phyloP scores from a whole-genome alignment of 2,113 vertebrate genomes.

The Cygnus atratus region DNA sequence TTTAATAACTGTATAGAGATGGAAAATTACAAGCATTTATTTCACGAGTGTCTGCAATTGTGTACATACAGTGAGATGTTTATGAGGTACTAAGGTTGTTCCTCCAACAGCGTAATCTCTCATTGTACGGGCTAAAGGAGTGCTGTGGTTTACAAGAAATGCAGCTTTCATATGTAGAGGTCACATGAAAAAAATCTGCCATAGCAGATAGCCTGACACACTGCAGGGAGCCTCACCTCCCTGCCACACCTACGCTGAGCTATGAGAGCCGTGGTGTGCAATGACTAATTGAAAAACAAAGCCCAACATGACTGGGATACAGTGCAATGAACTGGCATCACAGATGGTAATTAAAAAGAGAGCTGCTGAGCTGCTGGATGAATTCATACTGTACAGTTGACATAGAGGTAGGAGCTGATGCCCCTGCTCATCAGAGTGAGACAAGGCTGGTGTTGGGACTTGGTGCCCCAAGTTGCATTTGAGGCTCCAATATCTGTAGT shows the following conservation, averaged over 20 bases:
- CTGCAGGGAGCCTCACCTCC: slow-evolving; percentile 15
- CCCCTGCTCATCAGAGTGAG: background rate
- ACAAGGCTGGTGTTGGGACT: background rate
- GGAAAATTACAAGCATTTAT: background rate
- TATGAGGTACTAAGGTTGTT: background rate
- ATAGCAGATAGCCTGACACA: background rate
- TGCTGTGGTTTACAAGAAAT: background rate
- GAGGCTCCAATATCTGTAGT: background rate
- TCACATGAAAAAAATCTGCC: background rate
- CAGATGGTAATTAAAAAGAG: background rate
- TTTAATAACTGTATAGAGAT: background rate
- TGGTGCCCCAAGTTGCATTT: background rate
- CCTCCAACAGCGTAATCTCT: background rate
- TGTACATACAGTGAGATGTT: background rate
- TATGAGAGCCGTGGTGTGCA: background rate
- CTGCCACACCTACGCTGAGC: background rate
- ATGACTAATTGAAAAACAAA: slow-evolving; percentile 53
- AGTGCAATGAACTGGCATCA: background rate
- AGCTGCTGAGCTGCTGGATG: background rate
- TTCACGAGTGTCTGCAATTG: background rate
- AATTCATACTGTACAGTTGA: rapidly evolving
- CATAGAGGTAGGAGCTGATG: background rate
- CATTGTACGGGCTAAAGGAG: background rate
- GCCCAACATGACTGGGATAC: slow-evolving; percentile 22
- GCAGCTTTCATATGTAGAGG: background rate